These are phyloP conservation scores for Volucella zonaria DNA, from an alignment of 2,888 invertebrate genomes.

Conservation along the genomic window DNA sequence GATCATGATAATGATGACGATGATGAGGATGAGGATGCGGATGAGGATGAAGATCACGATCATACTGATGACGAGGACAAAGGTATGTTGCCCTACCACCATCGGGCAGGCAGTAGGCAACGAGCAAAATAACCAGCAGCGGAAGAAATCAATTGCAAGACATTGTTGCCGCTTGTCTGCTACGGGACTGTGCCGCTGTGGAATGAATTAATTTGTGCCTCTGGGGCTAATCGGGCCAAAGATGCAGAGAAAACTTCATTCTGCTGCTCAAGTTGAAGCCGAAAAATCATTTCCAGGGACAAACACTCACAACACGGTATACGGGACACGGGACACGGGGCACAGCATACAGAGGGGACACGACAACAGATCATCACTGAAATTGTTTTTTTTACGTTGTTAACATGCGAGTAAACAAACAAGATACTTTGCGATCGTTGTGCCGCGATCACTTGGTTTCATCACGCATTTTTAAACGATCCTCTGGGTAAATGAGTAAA, in stretches of 20 bases:
- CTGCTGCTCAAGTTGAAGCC: constrained; percentile 10
- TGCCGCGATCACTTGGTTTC: constrained; percentile 57
- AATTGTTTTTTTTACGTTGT: constrained; percentile 63
- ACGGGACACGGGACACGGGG: neutral
- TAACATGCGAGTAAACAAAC: constrained; percentile 71
- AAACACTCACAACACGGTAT: neutral
- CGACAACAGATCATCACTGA: constrained; percentile 61
- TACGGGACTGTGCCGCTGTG: constrained; percentile 4
- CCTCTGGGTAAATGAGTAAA: constrained; percentile 4
- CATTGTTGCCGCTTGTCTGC: constrained; percentile 42
- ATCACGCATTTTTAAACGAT: constrained; percentile 69
- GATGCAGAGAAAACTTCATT: constrained; percentile 15
- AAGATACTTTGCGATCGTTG: constrained; percentile 55
- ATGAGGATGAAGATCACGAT: too few relatives aligned
- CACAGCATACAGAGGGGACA: neutral
- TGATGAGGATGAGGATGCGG: too few relatives aligned
- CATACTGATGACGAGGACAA: constrained; percentile 5
- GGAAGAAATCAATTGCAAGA: constrained; percentile 59
- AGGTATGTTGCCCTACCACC: neutral
- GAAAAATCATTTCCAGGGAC: constrained; percentile 3
- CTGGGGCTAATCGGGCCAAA: constrained; percentile 51
- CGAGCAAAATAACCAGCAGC: constrained; percentile 6
- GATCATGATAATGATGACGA: too few relatives aligned
- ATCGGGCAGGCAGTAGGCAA: neutral
- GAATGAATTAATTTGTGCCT: constrained; percentile 61